Evolutionary conservation across 2,888 invertebrate genomes (phyloP), one percentile per base, ranked within the genome.

Genomic region (Pseudanteris insignis): DNA sequence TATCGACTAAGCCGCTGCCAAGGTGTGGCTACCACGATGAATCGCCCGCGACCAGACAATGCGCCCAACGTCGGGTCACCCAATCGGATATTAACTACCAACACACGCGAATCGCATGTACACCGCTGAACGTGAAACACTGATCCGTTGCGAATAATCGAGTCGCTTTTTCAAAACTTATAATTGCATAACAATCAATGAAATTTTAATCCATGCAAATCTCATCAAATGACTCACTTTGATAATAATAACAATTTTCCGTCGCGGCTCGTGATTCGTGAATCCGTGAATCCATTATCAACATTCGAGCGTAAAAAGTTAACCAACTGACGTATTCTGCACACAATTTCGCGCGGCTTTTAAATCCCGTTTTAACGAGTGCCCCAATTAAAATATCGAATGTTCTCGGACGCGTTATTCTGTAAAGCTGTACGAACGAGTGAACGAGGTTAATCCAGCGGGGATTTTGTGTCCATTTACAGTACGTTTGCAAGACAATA

Each of bases 61-160:
- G 51, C 72, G 74, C 75, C 75, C 76, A 76, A 76, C 75, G 66
- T 63, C 67, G 64, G 64, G 67, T 66, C 62, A 66, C 73, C 70
- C 75, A 75, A 76, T 78, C 79, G 78, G 76, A 78, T 77, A 79
- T 78, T 79, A 70, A 70, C 72, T 72, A 70, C 73, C 66, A 70
- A 70, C 72, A 67, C 59, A 64, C 40, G 38, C 33, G 34, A 51
- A 38, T 34, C 44, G 51, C 46, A 58, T 30, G 37, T 41, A 48
- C 30, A 41, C 33, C 3, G 28, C 9, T 3, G 9, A 28, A 28
- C 6, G 14, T 26, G 18, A 28, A n/a, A n/a, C n/a, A n/a, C n/a
- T n/a, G n/a, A n/a, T n/a, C n/a, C n/a, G n/a, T n/a, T n/a, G n/a
- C n/a, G n/a, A n/a, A n/a, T n/a, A n/a, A n/a, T n/a, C n/a, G n/a